These are phyloP conservation scores for Melanotaenia nigrans DNA, from an alignment of 2,797 vertebrate genomes.

Conservation along the genomic window DNA sequence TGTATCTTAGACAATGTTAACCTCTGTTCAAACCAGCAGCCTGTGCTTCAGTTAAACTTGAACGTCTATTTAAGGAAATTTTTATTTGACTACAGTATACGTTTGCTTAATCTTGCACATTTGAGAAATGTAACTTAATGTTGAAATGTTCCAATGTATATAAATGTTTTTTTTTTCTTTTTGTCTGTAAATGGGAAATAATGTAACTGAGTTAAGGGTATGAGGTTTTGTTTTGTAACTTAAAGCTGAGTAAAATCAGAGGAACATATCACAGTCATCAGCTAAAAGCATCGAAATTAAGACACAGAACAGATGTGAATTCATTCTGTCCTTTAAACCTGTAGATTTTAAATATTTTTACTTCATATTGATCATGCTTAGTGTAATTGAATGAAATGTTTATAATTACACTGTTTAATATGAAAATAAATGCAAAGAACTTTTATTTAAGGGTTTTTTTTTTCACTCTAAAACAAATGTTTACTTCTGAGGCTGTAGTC, in stretches of 20 bases:
- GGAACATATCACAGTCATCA: constrained; percentile 87
- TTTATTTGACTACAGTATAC: constrained; percentile 87
- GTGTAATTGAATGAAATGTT: constrained; percentile 99
- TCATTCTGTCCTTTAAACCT: constrained; percentile 91
- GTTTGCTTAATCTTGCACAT: constrained; percentile 91
- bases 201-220: constrained; percentile 82
- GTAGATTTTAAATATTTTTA: constrained; percentile 99
- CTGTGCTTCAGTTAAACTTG: constrained; percentile 86
- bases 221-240: constrained; percentile 88
- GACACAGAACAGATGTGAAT: constrained; percentile 83
- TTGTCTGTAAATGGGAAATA: constrained; percentile 86
- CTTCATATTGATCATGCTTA: constrained; percentile 97
- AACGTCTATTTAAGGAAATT: constrained; percentile 84
- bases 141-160: constrained; percentile 87
- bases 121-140: constrained; percentile 87
- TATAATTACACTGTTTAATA: constrained; percentile 99
- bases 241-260: constrained; percentile 83
- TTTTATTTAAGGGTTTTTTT: constrained; percentile 51
- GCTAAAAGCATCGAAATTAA: constrained; percentile 73
- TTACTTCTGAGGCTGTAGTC: neutral
- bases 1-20: constrained; percentile 76
- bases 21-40: constrained; percentile 85
- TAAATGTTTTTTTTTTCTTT: constrained; percentile 81
- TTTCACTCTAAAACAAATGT: neutral
- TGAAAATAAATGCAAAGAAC: constrained; percentile 94